Base-by-base conservation (phyloP, 1,140 invertebrate species). In the Apis laboriosa region DNA sequence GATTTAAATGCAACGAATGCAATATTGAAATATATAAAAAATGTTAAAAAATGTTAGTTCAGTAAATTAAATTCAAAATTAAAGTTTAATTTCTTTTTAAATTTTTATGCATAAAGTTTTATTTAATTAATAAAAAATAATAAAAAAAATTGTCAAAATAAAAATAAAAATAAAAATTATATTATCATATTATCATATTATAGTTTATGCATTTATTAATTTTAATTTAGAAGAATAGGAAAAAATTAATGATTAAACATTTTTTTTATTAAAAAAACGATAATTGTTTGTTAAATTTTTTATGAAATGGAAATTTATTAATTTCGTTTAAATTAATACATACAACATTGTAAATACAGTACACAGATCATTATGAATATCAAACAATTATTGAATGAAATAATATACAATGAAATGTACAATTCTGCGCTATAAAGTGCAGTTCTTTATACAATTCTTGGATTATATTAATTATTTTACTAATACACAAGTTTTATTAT, bases 391-490 rank as follows among this genome's bases (percentile, higher is more conserved):
- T 88, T 61, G 80, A 89, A 78, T 88, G 84, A 83, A 91, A 85
- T 89, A 92, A 91, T 92, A 90, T 92, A 91, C 90, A 92, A 90
- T 83, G 75, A 91, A 91, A 92, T 92, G 79, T 92, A 92, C 91
- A 92, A 87, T 91, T 88, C 68, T 71, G 24, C 72, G 61, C 67
- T 75, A 86, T 87, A 86, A 67, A 86, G 64, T 88, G 85, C 85
- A 88, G 85, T 81, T 83, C 73, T 89, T 84, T 86, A 86, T 88
- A 86, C 87, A 86, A 84, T 83, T 63, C 13, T 87, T 71, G 64
- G 82, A 83, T 63, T 83, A 34, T 74, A 78, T 80, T 56, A 81
- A 87, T 80, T 63, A 85, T 80, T 66, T 82, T 87, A 78, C 77
- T 78, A 78, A 74, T 77, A 86, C 63, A 56, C 71, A 73, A 78